Percentiles rank a stretch among this genome's conserved stretches.
phyloP scores from a whole-genome alignment of 1,140 invertebrate genomes.

The Bilobella aurantiaca region DNA sequence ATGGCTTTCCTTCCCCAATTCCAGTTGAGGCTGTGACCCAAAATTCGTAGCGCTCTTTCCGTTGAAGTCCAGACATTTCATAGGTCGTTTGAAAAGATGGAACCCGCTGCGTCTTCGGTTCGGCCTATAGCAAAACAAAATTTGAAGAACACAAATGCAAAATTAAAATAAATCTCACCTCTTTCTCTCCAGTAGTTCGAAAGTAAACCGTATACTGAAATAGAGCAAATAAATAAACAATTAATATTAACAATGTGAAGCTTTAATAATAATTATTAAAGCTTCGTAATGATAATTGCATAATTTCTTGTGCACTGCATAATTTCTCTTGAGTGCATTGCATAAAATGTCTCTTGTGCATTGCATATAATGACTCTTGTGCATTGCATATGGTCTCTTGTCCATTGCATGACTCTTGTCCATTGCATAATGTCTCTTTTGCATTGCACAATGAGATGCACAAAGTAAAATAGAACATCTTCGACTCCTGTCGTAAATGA shows the following conservation, averaged over 20 bases:
- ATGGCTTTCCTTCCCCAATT: conserved; percentile 82
- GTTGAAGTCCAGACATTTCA: conserved; percentile 71
- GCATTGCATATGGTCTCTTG: too few relatives aligned
- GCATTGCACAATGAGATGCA: too few relatives aligned
- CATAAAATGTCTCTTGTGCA: too few relatives aligned
- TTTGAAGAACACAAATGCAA: not conserved
- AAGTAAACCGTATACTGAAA: conserved; percentile 82
- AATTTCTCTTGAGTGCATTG: not conserved
- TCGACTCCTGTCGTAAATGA: too few relatives aligned
- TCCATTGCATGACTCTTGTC: too few relatives aligned
- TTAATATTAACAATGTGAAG: too few relatives aligned
- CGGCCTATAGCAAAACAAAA: conserved; percentile 21
- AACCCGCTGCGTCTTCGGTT: conserved; percentile 51
- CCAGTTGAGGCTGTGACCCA: conserved; percentile 89
- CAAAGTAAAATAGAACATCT: too few relatives aligned
- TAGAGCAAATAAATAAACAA: not conserved
- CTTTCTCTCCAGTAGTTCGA: conserved; percentile 54
- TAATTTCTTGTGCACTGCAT: not conserved
- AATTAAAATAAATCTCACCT: conserved; percentile 27
- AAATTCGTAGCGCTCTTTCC: conserved; percentile 75
- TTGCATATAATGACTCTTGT: too few relatives aligned
- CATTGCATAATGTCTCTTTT: too few relatives aligned
- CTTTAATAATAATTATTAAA: too few relatives aligned
- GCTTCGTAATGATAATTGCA: not conserved
- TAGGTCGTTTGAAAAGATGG: conserved; percentile 55